Evolutionary conservation across 2,888 invertebrate species (phyloP).

Genomic region (Cordylochernes scorpioides): DNA sequence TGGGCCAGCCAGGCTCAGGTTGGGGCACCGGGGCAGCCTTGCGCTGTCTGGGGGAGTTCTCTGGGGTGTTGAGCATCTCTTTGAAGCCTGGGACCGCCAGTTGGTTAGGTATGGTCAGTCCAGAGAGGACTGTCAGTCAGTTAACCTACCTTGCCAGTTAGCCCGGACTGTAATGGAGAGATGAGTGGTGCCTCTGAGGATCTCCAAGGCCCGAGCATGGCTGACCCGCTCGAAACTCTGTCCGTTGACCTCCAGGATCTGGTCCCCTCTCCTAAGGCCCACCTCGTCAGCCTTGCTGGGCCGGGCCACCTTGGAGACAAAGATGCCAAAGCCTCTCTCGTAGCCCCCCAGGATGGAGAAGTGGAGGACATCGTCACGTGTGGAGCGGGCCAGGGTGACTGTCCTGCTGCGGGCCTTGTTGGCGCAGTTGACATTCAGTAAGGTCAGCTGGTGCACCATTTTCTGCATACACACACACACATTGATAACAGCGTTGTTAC

Average conservation of each 20-base stretch:
- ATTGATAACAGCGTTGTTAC: neutral
- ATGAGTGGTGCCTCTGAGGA: constrained; percentile 76
- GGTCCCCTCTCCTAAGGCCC: constrained; percentile 84
- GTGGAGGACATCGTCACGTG: constrained; percentile 64
- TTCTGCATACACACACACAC: constrained; percentile 24
- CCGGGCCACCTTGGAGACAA: constrained; percentile 75
- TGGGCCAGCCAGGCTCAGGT: constrained; percentile 28
- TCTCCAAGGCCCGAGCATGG: constrained; percentile 67
- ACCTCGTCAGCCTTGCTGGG: constrained; percentile 82
- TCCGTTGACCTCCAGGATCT: constrained; percentile 89
- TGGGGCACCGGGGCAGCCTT: constrained; percentile 36
- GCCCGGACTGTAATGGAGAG: constrained; percentile 86
- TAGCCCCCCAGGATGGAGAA: constrained; percentile 82
- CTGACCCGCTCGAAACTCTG: constrained; percentile 83
- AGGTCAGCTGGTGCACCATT: constrained; percentile 41
- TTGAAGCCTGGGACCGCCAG: constrained; percentile 37
- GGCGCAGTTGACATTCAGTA: constrained; percentile 85
- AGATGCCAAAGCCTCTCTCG: constrained; percentile 72
- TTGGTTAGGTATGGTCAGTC: too few species aligned
- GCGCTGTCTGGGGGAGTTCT: constrained; percentile 49
- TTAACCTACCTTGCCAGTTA: constrained; percentile 45
- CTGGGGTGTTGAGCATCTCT: constrained; percentile 44
- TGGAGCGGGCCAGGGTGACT: constrained; percentile 67
- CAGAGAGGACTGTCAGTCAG: too few species aligned
- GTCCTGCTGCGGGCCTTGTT: constrained; percentile 79